Conservation (phyloP, 1,140 invertebrate genomes). For the Trichonephila clavata region DNA sequence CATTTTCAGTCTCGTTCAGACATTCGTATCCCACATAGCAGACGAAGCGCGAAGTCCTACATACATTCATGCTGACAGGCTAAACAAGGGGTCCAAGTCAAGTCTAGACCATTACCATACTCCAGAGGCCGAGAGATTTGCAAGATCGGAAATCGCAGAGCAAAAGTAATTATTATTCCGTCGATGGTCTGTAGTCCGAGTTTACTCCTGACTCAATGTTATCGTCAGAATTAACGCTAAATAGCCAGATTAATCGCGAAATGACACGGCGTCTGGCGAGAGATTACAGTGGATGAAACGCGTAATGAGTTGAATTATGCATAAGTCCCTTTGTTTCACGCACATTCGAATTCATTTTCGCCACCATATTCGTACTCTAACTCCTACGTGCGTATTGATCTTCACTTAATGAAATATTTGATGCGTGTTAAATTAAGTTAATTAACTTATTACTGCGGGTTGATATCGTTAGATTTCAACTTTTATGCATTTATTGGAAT, state of each 20-base stretch:
- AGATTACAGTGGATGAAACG: slow-evolving; percentile 4
- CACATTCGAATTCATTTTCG: slow-evolving; percentile 4
- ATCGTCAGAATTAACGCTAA: slow-evolving; percentile 11
- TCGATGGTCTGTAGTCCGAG: background rate
- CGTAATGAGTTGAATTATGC: slow-evolving; percentile 26
- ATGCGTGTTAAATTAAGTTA: background rate
- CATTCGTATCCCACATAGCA: too few species aligned
- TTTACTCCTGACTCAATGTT: background rate
- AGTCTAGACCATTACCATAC: background rate
- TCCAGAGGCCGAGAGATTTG: too few species aligned
- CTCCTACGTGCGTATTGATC: background rate
- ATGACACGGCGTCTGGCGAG: background rate
- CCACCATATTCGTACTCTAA: background rate
- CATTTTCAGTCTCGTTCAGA: too few species aligned
- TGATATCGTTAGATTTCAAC: background rate
- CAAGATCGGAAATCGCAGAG: background rate
- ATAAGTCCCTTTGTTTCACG: slow-evolving; percentile 6
- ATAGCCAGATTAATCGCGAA: slow-evolving; percentile 10
- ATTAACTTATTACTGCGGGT: background rate
- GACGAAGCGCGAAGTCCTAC: background rate
- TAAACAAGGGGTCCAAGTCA: background rate
- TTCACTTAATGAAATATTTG: background rate
- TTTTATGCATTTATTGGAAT: background rate
- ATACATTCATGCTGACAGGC: background rate
- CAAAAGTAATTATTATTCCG: slow-evolving; percentile 27